These are phyloP conservation scores for Agrypnus murinus DNA, from an alignment of 2,888 invertebrate species.

Conservation along the genomic window DNA sequence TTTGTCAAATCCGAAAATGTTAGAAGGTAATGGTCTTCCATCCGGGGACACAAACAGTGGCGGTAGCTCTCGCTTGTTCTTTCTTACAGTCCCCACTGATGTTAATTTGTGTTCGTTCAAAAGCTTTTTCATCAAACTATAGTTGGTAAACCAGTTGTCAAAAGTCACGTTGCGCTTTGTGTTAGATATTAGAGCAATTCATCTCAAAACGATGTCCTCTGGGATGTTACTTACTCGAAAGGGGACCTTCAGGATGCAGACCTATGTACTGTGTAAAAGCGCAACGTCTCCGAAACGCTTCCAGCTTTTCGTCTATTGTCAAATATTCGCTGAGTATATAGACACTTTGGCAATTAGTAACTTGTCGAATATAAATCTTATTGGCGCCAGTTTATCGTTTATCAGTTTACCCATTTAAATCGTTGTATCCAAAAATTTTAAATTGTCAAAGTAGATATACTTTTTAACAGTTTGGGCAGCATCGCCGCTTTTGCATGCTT, in stretches of 20 bases:
- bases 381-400: background rate
- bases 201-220: background rate
- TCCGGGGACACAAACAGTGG: background rate
- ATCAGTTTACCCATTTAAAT: no score
- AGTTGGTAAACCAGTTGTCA: no score
- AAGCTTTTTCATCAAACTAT: background rate
- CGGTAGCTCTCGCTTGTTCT: no score
- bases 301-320: no score
- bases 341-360: background rate
- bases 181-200: background rate
- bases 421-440: constrained; percentile 13
- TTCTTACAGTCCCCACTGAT: no score
- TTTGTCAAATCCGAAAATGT: background rate
- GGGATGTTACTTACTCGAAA: background rate
- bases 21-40: background rate
- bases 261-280: background rate
- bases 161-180: background rate
- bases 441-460: constrained; percentile 5
- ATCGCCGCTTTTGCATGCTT: background rate
- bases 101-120: no score
- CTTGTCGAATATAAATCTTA: no score
- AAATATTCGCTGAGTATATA: background rate
- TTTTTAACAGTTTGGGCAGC: constrained; percentile 4
- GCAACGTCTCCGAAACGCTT: background rate
- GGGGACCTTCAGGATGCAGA: background rate